Evolutionary conservation across 2,113 vertebrate genomes (phyloP).

Genomic region (Oncorhynchus tshawytscha): DNA sequence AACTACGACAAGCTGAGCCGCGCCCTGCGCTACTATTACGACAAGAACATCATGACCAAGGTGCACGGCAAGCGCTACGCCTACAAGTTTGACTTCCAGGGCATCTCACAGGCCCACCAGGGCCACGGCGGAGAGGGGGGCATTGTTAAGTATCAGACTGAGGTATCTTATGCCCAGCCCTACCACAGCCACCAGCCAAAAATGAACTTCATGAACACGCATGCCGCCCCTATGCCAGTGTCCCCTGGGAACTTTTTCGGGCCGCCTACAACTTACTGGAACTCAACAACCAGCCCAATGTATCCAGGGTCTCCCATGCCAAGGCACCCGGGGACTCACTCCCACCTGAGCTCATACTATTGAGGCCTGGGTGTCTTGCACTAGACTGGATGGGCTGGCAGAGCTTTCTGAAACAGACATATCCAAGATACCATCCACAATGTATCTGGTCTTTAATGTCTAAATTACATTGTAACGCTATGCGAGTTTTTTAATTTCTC

Average conservation of each 20-base stretch:
- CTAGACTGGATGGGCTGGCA: slow-evolving; percentile 5
- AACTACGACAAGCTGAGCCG: slow-evolving; percentile 80
- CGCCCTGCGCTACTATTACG: slow-evolving; percentile 76
- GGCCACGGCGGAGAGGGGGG: slow-evolving; percentile 56
- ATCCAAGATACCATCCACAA: slow-evolving; percentile 10
- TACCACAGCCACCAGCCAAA: slow-evolving; percentile 78
- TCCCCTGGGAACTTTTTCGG: slow-evolving; percentile 67
- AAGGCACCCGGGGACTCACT: slow-evolving; percentile 66
- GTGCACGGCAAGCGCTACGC: slow-evolving; percentile 80
- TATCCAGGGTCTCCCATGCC: slow-evolving; percentile 70
- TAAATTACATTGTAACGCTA: slow-evolving; percentile 18
- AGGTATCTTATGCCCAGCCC: slow-evolving; percentile 59
- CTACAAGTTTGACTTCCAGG: slow-evolving; percentile 78
- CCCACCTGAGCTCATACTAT: slow-evolving; percentile 77
- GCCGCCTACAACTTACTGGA: slow-evolving; percentile 67
- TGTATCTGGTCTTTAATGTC: slow-evolving; percentile 35
- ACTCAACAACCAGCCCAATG: slow-evolving; percentile 67
- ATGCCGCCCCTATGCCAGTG: slow-evolving; percentile 65
- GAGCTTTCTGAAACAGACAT: not conserved
- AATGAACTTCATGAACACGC: slow-evolving; percentile 71
- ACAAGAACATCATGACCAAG: slow-evolving; percentile 84
- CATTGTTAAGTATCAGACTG: slow-evolving; percentile 70
- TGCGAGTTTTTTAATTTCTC: not conserved
- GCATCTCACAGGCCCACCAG: slow-evolving; percentile 76
- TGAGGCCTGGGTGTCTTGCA: slow-evolving; percentile 40